phyloP scores from a whole-genome alignment of 2,888 invertebrate species.

The Lomographa bimaculata region DNA sequence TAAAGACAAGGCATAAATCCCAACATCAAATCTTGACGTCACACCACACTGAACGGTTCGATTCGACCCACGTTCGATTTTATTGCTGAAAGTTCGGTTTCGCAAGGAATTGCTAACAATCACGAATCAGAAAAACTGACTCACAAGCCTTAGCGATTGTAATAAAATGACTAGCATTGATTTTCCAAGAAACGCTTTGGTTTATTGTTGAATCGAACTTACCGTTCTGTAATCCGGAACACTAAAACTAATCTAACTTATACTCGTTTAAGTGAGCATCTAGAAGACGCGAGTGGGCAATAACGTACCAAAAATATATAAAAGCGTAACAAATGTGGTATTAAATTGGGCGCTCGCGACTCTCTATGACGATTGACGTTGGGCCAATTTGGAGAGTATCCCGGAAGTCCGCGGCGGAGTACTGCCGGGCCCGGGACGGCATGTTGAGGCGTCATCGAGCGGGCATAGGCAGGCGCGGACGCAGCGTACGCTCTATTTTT shows the following conservation, averaged over 20 bases:
- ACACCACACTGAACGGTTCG: constrained; percentile 39
- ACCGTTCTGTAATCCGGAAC: not conserved
- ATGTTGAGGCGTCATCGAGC: constrained; percentile 44
- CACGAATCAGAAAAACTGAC: constrained; percentile 33
- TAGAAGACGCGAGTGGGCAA: constrained; percentile 8
- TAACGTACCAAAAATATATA: constrained; percentile 14
- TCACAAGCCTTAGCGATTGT: constrained; percentile 22
- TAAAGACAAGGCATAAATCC: constrained; percentile 55
- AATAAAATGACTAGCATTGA: constrained; percentile 18
- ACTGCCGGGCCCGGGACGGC: constrained; percentile 47
- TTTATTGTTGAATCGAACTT: constrained; percentile 13
- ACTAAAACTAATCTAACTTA: constrained; percentile 1
- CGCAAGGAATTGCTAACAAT: constrained; percentile 32
- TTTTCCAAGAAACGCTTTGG: constrained; percentile 17
- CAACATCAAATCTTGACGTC: constrained; percentile 53
- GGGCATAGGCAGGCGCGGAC: constrained; percentile 55
- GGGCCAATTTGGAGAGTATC: constrained; percentile 53
- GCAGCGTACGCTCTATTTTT: constrained; percentile 73
- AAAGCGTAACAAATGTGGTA: constrained; percentile 21
- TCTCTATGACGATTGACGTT: constrained; percentile 40
- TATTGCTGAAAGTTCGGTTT: constrained; percentile 40
- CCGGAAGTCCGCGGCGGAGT: constrained; percentile 58
- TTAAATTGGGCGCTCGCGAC: constrained; percentile 18
- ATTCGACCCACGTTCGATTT: constrained; percentile 46
- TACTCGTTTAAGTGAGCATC: too few species aligned